Evolutionary conservation across 2,888 invertebrate genomes (phyloP).

Genomic region (Nemotelus nigrinus): DNA sequence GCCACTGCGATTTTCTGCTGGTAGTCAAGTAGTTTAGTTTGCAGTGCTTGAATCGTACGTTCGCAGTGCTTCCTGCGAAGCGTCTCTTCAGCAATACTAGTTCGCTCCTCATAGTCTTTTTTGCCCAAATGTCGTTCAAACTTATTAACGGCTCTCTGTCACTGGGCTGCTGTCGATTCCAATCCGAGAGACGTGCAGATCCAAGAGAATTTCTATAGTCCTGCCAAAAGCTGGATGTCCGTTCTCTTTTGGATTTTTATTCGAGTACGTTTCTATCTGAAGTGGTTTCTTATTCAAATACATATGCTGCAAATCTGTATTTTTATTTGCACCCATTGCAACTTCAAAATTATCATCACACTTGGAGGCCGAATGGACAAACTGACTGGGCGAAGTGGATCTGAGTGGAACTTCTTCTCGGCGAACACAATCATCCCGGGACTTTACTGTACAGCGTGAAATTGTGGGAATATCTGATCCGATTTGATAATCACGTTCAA

Average conservation of each 20-base stretch:
- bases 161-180: conserved; percentile 9
- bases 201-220: neutral
- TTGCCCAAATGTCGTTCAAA: conserved; percentile 61
- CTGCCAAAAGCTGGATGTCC: neutral
- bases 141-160: conserved; percentile 55
- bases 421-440: neutral
- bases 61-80: conserved; percentile 80
- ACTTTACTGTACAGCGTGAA: conserved; percentile 53
- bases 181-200: conserved; percentile 7
- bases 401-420: neutral
- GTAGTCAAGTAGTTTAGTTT: conserved; percentile 77
- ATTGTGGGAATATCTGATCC: conserved; percentile 62
- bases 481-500: conserved; percentile 56
- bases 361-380: conserved; percentile 62
- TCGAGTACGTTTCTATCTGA: too few species aligned
- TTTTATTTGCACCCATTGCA: neutral
- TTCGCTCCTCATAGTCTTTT: conserved; percentile 55
- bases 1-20: conserved; percentile 84
- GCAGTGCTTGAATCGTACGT: conserved; percentile 77
- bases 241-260: neutral
- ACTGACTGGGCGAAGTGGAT: neutral
- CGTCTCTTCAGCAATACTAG: conserved; percentile 79
- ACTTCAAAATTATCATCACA: conserved; percentile 38
- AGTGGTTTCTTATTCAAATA: conserved; percentile 55
- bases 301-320: conserved; percentile 59